Evolutionary conservation across 1,140 invertebrate species (phyloP).

Genomic region (Calephelis nemesis): DNA sequence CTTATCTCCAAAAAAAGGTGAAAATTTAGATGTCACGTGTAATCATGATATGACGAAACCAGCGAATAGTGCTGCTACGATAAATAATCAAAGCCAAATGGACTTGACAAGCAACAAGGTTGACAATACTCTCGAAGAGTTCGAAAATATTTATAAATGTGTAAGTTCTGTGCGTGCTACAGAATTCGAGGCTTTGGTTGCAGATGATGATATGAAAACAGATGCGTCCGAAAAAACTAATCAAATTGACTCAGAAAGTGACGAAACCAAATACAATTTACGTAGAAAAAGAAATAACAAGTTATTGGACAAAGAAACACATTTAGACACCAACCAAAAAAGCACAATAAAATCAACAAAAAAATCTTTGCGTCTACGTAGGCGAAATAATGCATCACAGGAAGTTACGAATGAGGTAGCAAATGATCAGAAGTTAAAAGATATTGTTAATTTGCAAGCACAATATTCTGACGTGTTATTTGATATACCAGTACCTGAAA

Average conservation of each 20-base stretch:
- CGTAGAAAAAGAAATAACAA: slow-evolving; percentile 40
- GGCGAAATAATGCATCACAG: slow-evolving; percentile 39
- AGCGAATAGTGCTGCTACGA: not conserved
- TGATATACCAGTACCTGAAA: slow-evolving; percentile 43
- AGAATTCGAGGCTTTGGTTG: slow-evolving; percentile 56
- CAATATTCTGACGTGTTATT: slow-evolving; percentile 63
- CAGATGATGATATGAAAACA: slow-evolving; percentile 36
- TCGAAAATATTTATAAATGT: slow-evolving; percentile 64
- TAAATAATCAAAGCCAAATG: slow-evolving; percentile 21
- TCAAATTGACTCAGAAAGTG: slow-evolving; percentile 18
- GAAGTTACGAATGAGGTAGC: slow-evolving; percentile 30
- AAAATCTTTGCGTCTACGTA: slow-evolving; percentile 44
- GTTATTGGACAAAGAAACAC: slow-evolving; percentile 31
- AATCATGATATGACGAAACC: not conserved
- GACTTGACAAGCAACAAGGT: slow-evolving; percentile 26
- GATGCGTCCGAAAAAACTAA: slow-evolving; percentile 23
- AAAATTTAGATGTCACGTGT: not conserved
- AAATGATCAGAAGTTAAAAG: slow-evolving; percentile 48
- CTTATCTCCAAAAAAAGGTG: not conserved
- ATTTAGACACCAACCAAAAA: slow-evolving; percentile 42
- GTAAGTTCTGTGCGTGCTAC: slow-evolving; percentile 47
- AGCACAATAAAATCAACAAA: slow-evolving; percentile 35
- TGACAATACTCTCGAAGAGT: slow-evolving; percentile 58
- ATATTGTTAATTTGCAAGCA: slow-evolving; percentile 59
- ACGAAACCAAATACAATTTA: slow-evolving; percentile 54